Evolutionary conservation across 1,140 invertebrate genomes (phyloP).

Genomic region (Dolichoris vasculosae): DNA sequence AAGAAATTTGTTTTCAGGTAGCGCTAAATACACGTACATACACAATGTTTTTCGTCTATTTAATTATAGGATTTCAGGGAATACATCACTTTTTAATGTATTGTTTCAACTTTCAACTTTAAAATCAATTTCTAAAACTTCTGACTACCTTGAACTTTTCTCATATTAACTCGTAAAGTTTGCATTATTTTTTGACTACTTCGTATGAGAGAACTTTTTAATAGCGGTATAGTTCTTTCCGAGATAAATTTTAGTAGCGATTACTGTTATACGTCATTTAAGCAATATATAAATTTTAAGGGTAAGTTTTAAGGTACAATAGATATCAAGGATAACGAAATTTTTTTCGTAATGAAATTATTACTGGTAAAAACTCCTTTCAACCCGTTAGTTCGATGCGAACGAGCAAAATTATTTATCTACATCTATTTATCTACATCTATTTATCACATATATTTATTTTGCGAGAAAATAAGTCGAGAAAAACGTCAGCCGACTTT

Average conservation of each 20-base stretch:
- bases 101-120: neutral
- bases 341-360: too few species aligned
- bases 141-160: neutral
- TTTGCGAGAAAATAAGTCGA: too few species aligned
- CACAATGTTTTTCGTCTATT: neutral
- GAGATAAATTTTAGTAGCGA: neutral
- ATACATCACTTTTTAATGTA: neutral
- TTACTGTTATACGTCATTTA: too few species aligned
- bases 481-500: neutral
- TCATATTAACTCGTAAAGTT: neutral
- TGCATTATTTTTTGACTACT: neutral
- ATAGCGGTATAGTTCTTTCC: neutral
- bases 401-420: too few species aligned
- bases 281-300: too few species aligned
- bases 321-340: too few species aligned
- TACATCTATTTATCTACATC: too few species aligned
- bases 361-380: too few species aligned
- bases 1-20: too few species aligned
- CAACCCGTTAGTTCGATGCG: too few species aligned
- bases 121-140: slow-evolving; percentile 9
- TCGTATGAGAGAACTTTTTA: neutral
- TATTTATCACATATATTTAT: too few species aligned
- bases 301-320: too few species aligned
- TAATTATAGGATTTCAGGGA: neutral
- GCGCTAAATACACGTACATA: neutral